Evolutionary conservation across 2,797 vertebrate genomes (phyloP), one percentile per base, ranked within the genome.

Genomic region (Cottoperca gobio): DNA sequence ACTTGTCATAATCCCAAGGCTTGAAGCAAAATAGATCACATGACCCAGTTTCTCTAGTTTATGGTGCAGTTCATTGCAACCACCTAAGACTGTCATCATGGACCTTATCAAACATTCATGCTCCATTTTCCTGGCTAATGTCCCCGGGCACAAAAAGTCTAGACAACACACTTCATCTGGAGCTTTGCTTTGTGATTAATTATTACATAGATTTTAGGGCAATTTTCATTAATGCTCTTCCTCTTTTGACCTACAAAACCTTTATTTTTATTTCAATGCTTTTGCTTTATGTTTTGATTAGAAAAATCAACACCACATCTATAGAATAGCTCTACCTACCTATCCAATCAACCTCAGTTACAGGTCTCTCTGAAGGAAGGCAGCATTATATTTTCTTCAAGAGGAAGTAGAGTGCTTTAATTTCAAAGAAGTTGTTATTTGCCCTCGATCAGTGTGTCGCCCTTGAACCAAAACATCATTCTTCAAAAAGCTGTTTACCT

Each of bases 381-480:
- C 28, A 23, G 50, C 58, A 24, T 61, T 73, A 48, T 50, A 54
- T 86, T 84, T 79, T 80, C 63, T 75, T 65, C 52, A 73, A 63
- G 63, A 68, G 46, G 71, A 80, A 71, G 28, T 23, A 28, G 85
- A 82, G 68, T 45, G 65, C 78, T 88, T 88, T 66, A 46, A 19
- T 91, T 91, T 79, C 70, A 88, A 90, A 92, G 68, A 83, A 81
- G 81, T 63, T 86, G 76, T 88, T 84, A 81, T 80, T 82, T 86
- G 73, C 55, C 76, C 78, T 84, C 81, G 73, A 61, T 81, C 75
- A 42, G 60, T 59, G 40, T 64, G 60, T 78, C 35, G 74, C 90
- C 90, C 89, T 89, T 90, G 88, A 92, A 90, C 86, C 79, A 78
- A 85, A 91, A 91, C 80, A 68, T 79, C 83, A 81, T 85, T 75